Evolutionary conservation across 2,888 invertebrate genomes (phyloP), one percentile per base, ranked within the genome.

Genomic region (Julus scanicus): DNA sequence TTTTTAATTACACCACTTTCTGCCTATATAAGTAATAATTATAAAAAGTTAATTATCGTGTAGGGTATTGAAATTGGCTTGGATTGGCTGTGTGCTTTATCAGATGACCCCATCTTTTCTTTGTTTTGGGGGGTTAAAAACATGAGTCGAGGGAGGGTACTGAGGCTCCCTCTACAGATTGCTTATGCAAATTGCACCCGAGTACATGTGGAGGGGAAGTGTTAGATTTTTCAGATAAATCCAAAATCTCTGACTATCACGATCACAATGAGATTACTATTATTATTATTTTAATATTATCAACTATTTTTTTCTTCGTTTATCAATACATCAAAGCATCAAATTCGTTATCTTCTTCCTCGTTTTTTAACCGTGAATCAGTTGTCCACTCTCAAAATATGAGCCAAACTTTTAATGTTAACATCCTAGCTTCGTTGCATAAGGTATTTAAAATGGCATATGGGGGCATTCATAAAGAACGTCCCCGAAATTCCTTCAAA

Each of bases 21-120:
- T 80, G 37, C 80, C 80, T 80, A 80, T 80, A 80, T 80, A 80
- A 80, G 80, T 37, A 80, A 80, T 80, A 80, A 80, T 80, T 80
- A 80, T 80, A 80, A 80, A 80, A 80, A n/a, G 80, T 37, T 80
- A 80, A 80, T 80, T 80, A 80, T 29, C 80, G 80, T 80, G 80
- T 29, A 80, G 80, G 37, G 37, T 80, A 80, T 80, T 80, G 80
- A 37, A 80, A 80, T 80, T 80, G 80, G 37, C 80, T 80, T 80
- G 80, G 80, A 80, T 80, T 37, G 80, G 37, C 80, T 80, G 37
- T 37, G 80, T 80, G 80, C 11, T 80, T 80, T 80, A 80, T 80
- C 80, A 80, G 80, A 80, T 80, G 80, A 80, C 80, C 80, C 80
- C 80, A 80, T 80, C 80, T 80, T 80, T 80, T 80, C 80, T 80